Base-by-base conservation (phyloP, 2,797 vertebrate species). In the Sebastes dallii region DNA sequence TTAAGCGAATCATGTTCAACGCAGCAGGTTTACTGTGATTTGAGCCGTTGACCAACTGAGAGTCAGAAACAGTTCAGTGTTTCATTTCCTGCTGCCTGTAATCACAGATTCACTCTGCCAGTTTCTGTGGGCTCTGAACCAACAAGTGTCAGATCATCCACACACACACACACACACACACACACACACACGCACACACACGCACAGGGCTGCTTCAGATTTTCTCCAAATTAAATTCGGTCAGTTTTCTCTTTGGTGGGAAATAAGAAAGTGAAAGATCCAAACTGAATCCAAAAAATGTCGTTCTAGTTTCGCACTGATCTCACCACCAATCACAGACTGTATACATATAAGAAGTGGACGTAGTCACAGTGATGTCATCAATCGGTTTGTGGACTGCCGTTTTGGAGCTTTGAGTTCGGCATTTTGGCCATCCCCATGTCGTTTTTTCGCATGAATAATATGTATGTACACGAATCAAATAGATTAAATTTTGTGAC, bases 91-190 rank as follows among this genome's bases (percentile, higher is more conserved):
- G 61, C 66, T 39, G 72, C 27, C 66, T 75, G 67, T 68, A 84
- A 76, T 77, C 77, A 69, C 71, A 68, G 75, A 54, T 60, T 77
- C 24, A 76, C 73, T 74, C 76, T 78, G 54, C 73, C 72, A 85
- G 83, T 85, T 81, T 75, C 83, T 85, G 83, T 81, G 73, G 83
- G 83, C 83, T 66, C 46, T 6, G 34, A 75, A 81, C 76, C 78
- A 78, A 54, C 42, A 14, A 59, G 72, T 54, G 72, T 72, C 69
- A 65, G 32, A 68, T 24, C 24, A 24, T 2, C 24, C 24, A 36
- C 34, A 65, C 56, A 25, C 14, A 77, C 30, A 54, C 27, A 66
- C 24, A 75, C 30, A 54, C 27, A 66, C 24, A 75, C 18, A 58
- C 24, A 24, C 36, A 11, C 36, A 32, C 13, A 18, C 32, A 50